These are phyloP conservation scores for Lithobates pipiens DNA, from an alignment of 2,797 vertebrate genomes.

Conservation along the genomic window DNA sequence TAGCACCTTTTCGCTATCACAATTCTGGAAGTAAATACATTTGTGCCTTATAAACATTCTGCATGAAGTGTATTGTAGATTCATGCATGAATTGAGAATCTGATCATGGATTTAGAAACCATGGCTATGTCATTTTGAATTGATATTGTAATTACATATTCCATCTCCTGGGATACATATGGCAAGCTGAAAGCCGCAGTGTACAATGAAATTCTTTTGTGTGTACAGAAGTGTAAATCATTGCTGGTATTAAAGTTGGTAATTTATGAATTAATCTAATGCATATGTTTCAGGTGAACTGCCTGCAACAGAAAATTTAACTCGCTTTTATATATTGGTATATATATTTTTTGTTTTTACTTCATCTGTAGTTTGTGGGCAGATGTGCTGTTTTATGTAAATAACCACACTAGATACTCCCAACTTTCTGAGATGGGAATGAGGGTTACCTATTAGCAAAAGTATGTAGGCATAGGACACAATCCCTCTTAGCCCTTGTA, in stretches of 20 bases:
- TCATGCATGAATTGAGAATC: neutral
- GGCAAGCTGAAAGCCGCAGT: neutral
- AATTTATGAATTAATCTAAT: neutral
- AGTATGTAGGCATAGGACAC: no score
- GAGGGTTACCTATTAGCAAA: no score
- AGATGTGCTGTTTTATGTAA: no score
- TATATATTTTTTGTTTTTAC: no score
- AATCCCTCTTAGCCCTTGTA: no score
- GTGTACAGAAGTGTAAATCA: neutral
- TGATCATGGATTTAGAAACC: neutral
- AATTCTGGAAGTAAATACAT: no score
- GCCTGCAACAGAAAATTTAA: neutral
- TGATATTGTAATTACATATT: neutral
- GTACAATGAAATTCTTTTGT: neutral
- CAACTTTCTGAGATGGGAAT: no score
- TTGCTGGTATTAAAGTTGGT: neutral
- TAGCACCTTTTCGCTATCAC: no score
- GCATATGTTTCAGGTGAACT: neutral
- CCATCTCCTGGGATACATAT: neutral
- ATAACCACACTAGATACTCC: no score
- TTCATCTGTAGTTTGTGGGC: no score
- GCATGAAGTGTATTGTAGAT: no score
- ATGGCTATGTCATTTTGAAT: neutral
- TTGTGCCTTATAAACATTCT: constrained; percentile 1
- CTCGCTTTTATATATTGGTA: neutral